These are phyloP conservation scores for Microcaecilia unicolor DNA, from an alignment of 2,797 vertebrate genomes.

Conservation along the genomic window DNA sequence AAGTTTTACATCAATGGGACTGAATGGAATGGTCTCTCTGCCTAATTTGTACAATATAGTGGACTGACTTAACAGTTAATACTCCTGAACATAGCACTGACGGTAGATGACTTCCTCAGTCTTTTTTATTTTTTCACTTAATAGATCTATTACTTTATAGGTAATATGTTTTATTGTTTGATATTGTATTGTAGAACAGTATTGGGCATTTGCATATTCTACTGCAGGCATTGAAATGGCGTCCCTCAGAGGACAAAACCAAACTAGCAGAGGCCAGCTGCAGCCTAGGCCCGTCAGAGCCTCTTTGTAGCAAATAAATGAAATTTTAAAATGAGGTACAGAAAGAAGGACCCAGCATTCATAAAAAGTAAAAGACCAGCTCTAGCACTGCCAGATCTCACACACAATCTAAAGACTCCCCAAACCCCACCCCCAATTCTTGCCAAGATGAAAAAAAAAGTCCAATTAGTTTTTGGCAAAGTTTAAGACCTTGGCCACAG, in stretches of 20 bases:
- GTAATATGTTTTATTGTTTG: background rate
- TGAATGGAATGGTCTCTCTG: background rate
- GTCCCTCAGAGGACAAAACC: constrained; percentile 24
- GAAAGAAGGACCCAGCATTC: constrained; percentile 20
- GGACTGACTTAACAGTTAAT: background rate
- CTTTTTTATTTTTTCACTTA: accelerated
- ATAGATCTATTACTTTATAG: background rate
- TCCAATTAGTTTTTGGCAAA: constrained; percentile 52
- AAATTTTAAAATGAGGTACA: constrained; percentile 37
- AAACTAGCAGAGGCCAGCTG: constrained; percentile 18
- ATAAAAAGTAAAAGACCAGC: constrained; percentile 32
- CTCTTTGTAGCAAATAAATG: constrained; percentile 22
- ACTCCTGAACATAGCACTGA: background rate
- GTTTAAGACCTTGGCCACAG: constrained; percentile 40
- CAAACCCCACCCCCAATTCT: background rate
- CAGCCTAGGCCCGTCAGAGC: constrained; percentile 16
- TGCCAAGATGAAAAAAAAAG: constrained; percentile 41
- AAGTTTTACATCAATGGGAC: accelerated
- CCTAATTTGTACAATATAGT: constrained; percentile 2
- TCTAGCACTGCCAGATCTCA: constrained; percentile 46
- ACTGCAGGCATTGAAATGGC: constrained; percentile 30
- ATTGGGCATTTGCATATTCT: constrained; percentile 28
- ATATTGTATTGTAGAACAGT: background rate
- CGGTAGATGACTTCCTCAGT: background rate
- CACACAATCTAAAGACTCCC: constrained; percentile 35